Evolutionary conservation across 2,113 vertebrate genomes (phyloP).

Genomic region (Brachionichthys hirsutus): DNA sequence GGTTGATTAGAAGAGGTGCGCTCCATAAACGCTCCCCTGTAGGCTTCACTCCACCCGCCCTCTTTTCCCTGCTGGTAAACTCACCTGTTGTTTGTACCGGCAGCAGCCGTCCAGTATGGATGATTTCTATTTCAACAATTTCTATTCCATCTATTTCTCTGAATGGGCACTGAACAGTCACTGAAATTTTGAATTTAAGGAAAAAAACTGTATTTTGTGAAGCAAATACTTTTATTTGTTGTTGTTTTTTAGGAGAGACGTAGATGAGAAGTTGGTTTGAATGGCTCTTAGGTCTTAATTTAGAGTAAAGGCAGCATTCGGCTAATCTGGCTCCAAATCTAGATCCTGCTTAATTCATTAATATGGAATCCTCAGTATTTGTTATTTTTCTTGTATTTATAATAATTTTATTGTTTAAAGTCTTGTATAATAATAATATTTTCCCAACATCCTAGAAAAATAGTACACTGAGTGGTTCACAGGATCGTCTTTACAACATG

Average conservation of each 20-base stretch:
- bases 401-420: too few species aligned
- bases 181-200: background rate
- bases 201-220: conserved; percentile 1
- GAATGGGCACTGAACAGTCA: conserved; percentile 1
- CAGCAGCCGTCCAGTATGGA: conserved; percentile 1
- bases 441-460: too few species aligned
- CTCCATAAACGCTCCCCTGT: background rate
- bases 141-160: conserved; percentile 7
- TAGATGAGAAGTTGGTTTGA: too few species aligned
- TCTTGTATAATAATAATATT: too few species aligned
- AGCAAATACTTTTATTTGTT: background rate
- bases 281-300: background rate
- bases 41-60: conserved; percentile 16
- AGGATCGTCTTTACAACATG: background rate
- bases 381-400: too few species aligned
- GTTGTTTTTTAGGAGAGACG: too few species aligned
- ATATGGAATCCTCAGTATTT: too few species aligned
- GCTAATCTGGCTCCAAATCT: background rate
- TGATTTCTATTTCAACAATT: conserved; percentile 9
- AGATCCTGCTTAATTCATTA: background rate
- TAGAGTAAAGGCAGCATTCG: background rate
- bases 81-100: background rate
- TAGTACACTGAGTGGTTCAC: too few species aligned
- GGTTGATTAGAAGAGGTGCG: conserved; percentile 68
- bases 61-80: too few species aligned